Evolutionary conservation across 2,113 vertebrate species (phyloP).

Genomic region (Halcyon malimbica): DNA sequence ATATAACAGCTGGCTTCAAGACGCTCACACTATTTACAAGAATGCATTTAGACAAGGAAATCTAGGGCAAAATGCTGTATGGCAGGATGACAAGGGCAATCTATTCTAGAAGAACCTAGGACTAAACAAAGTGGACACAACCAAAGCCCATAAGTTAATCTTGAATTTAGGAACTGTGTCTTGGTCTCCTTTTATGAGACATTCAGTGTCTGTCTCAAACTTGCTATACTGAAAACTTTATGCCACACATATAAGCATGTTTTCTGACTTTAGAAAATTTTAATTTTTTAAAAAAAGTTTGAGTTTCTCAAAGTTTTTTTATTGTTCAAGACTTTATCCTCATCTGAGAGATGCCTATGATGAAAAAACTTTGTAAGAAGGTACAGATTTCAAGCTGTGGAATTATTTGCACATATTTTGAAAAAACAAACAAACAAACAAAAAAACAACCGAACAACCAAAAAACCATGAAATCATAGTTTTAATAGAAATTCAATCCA

Average conservation of each 20-base stretch:
- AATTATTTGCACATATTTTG: background rate
- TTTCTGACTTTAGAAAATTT: background rate
- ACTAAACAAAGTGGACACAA: background rate
- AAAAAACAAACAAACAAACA: background rate
- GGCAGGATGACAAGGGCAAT: background rate
- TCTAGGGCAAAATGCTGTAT: background rate
- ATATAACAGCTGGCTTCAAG: background rate
- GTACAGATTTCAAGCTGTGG: background rate
- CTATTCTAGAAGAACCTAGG: background rate
- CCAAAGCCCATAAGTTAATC: background rate
- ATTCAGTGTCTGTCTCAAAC: background rate
- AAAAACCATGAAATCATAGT: background rate
- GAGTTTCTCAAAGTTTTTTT: background rate
- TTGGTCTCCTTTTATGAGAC: background rate
- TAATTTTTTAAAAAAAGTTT: background rate
- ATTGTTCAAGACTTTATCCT: background rate
- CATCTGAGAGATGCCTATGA: background rate
- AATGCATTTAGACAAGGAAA: background rate
- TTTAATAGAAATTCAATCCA: background rate
- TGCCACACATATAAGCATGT: fast-evolving
- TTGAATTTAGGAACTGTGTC: background rate
- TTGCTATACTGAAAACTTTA: background rate
- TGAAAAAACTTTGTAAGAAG: background rate
- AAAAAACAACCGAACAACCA: too few species aligned
- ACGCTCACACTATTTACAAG: background rate